Evolutionary conservation across 2,888 invertebrate species (phyloP), one percentile per base, ranked within the genome.

Genomic region (Melinopterus prodromus): DNA sequence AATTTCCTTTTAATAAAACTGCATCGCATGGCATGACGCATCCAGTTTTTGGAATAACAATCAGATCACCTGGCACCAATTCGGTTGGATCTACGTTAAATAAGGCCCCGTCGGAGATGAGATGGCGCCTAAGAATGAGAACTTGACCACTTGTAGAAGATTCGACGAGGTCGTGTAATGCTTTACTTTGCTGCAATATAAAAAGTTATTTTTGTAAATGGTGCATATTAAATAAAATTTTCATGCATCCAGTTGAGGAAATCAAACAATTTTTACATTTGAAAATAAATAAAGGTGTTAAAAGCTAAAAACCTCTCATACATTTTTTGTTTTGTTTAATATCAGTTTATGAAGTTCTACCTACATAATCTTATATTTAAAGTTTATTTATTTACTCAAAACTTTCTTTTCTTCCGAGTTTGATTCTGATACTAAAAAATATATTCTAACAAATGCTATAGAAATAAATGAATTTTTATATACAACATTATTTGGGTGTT

Each of bases 21-120:
- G 96, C 97, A 88, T 98, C 98, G 89, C 95, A 95, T 0, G 94
- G 93, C 91, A 96, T 93, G 14, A 93, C 90, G 86, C 95, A 95
- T 76, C 96, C 96, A 84, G 94, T 92, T 4, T 93, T 91, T 0
- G 98, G 97, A 82, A 98, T 92, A 81, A 95, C 93, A 76, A 97
- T 92, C 72, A 97, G 91, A 88, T 97, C 97, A 9, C 97, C 97
- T 0, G 97, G 98, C 3, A 98, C 98, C 70, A 98, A 90, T 80
- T 94, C 90, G 16, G 90, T 91, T 38, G 93, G 92, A 12, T 91
- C 89, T 72, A 93, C 87, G 37, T 86, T 89, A 81, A 90, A 89
- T 77, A 88, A 88, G 2, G 84, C 84, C 16, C 90, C 87, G 84
- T 88, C 81, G 89, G 88, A 89, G 91, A 87, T 87, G 90, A 79